These are phyloP conservation scores for Agapornis canus DNA, from an alignment of 2,797 vertebrate genomes.

Conservation along the genomic window DNA sequence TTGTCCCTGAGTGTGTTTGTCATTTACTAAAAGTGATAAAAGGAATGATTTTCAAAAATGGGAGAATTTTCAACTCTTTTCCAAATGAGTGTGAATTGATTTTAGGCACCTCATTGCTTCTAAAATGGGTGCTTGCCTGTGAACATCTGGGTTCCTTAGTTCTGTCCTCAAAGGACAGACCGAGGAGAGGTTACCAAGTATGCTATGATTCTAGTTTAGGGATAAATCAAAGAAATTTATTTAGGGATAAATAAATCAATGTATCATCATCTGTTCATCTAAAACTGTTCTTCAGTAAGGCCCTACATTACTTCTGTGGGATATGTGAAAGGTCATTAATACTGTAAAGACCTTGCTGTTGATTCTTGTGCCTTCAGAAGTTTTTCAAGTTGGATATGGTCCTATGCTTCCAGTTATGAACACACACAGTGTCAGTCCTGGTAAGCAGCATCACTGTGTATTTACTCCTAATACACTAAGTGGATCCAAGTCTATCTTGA, in stretches of 20 bases:
- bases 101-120: neutral
- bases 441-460: neutral
- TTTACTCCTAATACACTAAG: neutral
- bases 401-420: neutral
- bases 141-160: neutral
- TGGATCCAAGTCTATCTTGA: neutral
- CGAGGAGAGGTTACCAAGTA: neutral
- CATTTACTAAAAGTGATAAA: neutral
- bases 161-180: neutral
- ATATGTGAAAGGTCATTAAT: neutral
- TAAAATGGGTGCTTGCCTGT: neutral
- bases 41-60: neutral
- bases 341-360: neutral
- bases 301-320: neutral
- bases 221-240: neutral
- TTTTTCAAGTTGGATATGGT: neutral
- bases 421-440: neutral
- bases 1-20: neutral
- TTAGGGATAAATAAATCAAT: neutral
- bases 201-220: neutral
- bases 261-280: neutral
- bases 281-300: neutral
- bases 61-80: neutral
- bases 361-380: neutral
- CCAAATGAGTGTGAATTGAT: neutral